A percentile compares a stretch with the other conserved stretches of the same genome.
phyloP scores from a whole-genome alignment of 23 tunicate species.

The Aplidium turbinatum region DNA sequence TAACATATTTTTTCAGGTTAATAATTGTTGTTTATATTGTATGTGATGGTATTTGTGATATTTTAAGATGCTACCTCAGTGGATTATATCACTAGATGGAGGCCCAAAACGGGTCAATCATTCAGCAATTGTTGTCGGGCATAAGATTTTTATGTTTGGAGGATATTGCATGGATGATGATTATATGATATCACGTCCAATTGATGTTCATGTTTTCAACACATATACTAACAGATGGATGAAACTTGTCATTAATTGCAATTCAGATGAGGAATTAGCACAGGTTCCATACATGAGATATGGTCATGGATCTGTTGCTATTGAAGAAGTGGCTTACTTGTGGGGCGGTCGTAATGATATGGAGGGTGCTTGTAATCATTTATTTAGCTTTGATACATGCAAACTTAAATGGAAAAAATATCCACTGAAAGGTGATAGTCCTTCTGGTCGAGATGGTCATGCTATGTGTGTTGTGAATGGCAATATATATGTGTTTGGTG shows the following conservation, averaged over 20 bases:
- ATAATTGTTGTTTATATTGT: no score
- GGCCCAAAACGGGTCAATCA: constrained; percentile 80
- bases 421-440: constrained; percentile 12
- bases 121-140: constrained; percentile 52
- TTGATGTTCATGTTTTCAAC: constrained; percentile 65
- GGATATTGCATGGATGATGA: constrained; percentile 59
- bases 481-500: constrained; percentile 72
- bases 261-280: neutral
- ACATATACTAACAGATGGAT: constrained; percentile 42
- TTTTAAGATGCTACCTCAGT: constrained; percentile 48
- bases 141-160: constrained; percentile 74
- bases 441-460: constrained; percentile 71
- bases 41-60: no score
- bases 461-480: constrained; percentile 59
- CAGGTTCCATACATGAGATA: constrained; percentile 44
- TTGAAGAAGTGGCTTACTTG: constrained; percentile 48
- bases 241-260: constrained; percentile 15
- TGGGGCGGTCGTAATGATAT: constrained; percentile 83
- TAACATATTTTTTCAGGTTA: no score
- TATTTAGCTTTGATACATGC: constrained; percentile 62
- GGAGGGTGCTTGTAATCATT: constrained; percentile 49
- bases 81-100: constrained; percentile 58
- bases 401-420: constrained; percentile 22
- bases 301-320: constrained; percentile 78
- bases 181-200: constrained; percentile 32